phyloP scores from a whole-genome alignment of 2,888 invertebrate genomes.

The Athalia rosae region DNA sequence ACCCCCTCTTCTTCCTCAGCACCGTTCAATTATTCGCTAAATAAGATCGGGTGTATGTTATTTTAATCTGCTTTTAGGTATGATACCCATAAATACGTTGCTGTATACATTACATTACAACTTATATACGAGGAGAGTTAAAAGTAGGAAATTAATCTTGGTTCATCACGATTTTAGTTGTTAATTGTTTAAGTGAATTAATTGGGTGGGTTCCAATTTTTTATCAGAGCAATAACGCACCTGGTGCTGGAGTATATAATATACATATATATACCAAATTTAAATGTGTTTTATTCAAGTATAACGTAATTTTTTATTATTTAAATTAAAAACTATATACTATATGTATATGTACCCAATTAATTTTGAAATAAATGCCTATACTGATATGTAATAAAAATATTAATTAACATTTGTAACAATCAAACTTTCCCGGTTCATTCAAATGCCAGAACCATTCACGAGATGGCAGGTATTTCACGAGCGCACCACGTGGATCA shows the following conservation, averaged over 20 bases:
- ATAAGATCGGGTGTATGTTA: too few species aligned
- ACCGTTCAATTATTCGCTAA: too few species aligned
- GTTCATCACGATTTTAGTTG: too few species aligned
- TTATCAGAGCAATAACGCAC: constrained; percentile 33
- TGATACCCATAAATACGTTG: too few species aligned
- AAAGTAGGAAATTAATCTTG: too few species aligned
- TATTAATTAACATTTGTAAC: background rate
- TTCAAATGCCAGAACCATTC: background rate
- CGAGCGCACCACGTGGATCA: background rate
- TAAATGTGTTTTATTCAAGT: background rate
- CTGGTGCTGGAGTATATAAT: constrained; percentile 24
- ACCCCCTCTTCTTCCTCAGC: too few species aligned
- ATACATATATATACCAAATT: constrained; percentile 7
- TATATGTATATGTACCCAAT: constrained; percentile 61
- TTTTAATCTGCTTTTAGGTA: too few species aligned
- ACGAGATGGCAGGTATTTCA: background rate
- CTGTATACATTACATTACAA: too few species aligned
- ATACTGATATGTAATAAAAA: constrained; percentile 51
- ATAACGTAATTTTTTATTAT: constrained; percentile 7
- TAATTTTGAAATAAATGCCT: constrained; percentile 68
- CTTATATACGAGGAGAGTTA: too few species aligned
- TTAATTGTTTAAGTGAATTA: too few species aligned
- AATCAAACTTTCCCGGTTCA: background rate
- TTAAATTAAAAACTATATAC: constrained; percentile 19
- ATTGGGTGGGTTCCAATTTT: constrained; percentile 1